A percentile compares a stretch with the other conserved stretches of the same genome.
Conservation (phyloP, 2,888 invertebrate species). For the Melanostoma scalare region DNA sequence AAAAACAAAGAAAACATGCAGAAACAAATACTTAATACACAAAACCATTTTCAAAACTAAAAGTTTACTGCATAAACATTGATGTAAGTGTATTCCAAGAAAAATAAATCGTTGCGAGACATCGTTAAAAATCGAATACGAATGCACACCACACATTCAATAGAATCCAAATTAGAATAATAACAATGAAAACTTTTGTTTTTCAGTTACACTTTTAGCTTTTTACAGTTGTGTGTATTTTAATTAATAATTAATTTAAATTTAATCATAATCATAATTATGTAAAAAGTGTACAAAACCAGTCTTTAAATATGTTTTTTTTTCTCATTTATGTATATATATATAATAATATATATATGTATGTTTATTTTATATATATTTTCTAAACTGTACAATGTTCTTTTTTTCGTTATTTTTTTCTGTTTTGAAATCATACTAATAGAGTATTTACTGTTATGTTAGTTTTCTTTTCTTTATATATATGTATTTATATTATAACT, state of each 20-base stretch:
- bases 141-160: background rate
- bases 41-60: conserved; percentile 25
- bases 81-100: background rate
- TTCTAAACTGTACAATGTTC: conserved; percentile 56
- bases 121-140: background rate
- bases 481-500: conserved; percentile 16
- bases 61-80: conserved; percentile 13
- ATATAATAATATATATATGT: conserved; percentile 25
- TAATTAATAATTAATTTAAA: conserved; percentile 70
- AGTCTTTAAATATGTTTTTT: conserved; percentile 73
- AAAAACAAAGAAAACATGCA: conserved; percentile 61
- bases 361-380: conserved; percentile 33
- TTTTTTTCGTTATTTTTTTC: conserved; percentile 16
- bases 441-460: conserved; percentile 64
- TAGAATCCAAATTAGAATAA: too few species aligned
- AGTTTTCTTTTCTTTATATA: conserved; percentile 26
- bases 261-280: conserved; percentile 73
- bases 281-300: conserved; percentile 74
- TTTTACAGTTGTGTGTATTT: conserved; percentile 62
- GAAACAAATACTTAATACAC: conserved; percentile 43
- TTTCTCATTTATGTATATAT: conserved; percentile 55
- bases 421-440: conserved; percentile 47
- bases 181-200: background rate
- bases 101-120: conserved; percentile 1
- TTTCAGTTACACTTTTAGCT: conserved; percentile 53